These are phyloP conservation scores for Malurus leucopterus DNA, from an alignment of 2,797 vertebrate species.

Conservation along the genomic window DNA sequence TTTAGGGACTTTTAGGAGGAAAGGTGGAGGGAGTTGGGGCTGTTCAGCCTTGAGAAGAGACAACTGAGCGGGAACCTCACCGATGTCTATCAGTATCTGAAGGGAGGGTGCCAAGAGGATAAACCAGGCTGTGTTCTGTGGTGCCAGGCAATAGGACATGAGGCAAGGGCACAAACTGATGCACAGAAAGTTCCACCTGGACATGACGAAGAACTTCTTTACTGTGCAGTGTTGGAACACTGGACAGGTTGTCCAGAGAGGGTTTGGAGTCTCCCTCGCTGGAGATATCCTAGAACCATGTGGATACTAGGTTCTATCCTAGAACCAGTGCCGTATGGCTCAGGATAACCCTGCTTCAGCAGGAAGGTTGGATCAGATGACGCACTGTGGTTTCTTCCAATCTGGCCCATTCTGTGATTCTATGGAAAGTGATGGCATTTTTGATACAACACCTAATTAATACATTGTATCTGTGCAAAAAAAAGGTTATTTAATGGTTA, in stretches of 20 bases:
- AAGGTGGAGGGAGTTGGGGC: not conserved
- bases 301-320: too few species aligned
- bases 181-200: not conserved
- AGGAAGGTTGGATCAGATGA: not conserved
- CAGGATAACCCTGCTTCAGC: not conserved
- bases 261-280: not conserved
- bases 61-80: not conserved
- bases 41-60: not conserved
- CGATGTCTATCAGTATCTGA: not conserved
- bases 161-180: fast-evolving
- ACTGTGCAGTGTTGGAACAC: not conserved
- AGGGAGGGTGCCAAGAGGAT: not conserved
- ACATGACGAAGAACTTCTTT: not conserved
- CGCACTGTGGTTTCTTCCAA: not conserved
- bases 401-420: not conserved
- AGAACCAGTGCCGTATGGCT: not conserved
- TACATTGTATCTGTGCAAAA: not conserved
- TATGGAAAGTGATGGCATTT: not conserved
- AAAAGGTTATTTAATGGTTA: too few species aligned
- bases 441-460: not conserved
- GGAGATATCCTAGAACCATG: not conserved
- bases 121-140: not conserved
- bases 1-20: not conserved
- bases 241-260: not conserved
- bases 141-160: fast-evolving